Evolutionary conservation across 1,140 invertebrate species (phyloP).

Genomic region (Dufourea novaeangliae): DNA sequence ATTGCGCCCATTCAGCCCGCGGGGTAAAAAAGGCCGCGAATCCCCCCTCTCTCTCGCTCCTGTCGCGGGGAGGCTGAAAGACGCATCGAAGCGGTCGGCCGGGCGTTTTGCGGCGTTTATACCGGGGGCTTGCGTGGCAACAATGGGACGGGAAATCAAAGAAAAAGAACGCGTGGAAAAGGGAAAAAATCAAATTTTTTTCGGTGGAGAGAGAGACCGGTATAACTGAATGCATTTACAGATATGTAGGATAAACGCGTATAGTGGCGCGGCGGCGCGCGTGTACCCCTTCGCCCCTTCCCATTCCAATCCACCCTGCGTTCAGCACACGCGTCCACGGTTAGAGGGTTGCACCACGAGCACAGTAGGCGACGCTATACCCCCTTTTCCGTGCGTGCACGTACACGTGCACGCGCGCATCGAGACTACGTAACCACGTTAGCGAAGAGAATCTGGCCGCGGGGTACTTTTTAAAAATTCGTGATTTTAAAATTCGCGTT

Average conservation of each 20-base stretch:
- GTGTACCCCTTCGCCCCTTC: too few species aligned
- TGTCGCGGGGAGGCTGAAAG: constrained; percentile 8
- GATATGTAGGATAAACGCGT: constrained; percentile 67
- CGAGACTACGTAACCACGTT: constrained; percentile 69
- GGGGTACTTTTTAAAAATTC: constrained; percentile 72
- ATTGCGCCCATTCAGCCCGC: not conserved
- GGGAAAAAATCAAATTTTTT: constrained; percentile 67
- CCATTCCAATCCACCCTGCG: too few species aligned
- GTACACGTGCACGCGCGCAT: constrained; percentile 55
- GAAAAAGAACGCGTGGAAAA: constrained; percentile 43
- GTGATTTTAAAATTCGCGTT: constrained; percentile 73
- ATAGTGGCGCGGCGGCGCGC: constrained; percentile 44
- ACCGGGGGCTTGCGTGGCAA: constrained; percentile 20
- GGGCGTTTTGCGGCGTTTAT: constrained; percentile 44
- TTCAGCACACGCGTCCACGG: not conserved
- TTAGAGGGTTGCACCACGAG: not conserved
- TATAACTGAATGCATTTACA: constrained; percentile 67
- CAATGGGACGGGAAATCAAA: constrained; percentile 50
- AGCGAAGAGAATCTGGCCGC: constrained; percentile 69
- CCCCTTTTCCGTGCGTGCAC: constrained; percentile 4
- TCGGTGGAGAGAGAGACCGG: constrained; percentile 55
- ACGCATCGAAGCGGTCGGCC: constrained; percentile 15
- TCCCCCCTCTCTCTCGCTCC: too few species aligned
- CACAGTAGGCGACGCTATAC: not conserved
- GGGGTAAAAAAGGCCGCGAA: not conserved